Base-by-base conservation (phyloP, 2,113 vertebrate species). In the Electrona antarctica region DNA sequence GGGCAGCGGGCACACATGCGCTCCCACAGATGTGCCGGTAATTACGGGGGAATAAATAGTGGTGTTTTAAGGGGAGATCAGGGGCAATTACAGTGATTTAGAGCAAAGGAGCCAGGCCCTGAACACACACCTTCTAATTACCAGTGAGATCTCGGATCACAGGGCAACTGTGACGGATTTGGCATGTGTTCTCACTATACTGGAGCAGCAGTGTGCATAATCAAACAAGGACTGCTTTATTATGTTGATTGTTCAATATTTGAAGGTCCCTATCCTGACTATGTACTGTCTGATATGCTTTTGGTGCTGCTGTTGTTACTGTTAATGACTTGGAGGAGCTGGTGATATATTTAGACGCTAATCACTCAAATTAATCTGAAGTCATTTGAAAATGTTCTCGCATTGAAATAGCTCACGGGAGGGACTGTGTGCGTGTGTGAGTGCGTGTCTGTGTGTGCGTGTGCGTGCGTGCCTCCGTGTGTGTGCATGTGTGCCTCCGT, bases 11-110 rank as follows among this genome's bases (percentile, higher is more conserved):
- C 21, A 21, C 86, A 82, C 71, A 65, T 85, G 82, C 66, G 82
- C 76, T 71, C 55, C 64, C 74, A 57, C 90, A 91, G 90, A 91
- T 92, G 89, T 89, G 84, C 86, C 78, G 87, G 86, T 92, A 92
- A 92, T 91, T 88, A 86, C 12, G 33, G 57, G 88, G 82, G 83
- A 56, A 85, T 86, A 82, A 87, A 90, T 86, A 73, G 85, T 82
- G 80, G 87, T 89, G 80, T 85, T 88, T 90, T 91, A 85, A 91
- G 85, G 81, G 82, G 87, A 90, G 79, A 91, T 90, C 81, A 84
- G 76, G 78, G 83, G 57, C 85, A 89, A 92, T 92, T 88, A 91
- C 79, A 82, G 87, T 91, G 80, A 92, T 92, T 90, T 84, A 85
- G 88, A 83, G 85, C 87, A 80, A 78, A 15, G 60, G 71, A 76